Evolutionary conservation across 2,113 vertebrate genomes (phyloP).

Genomic region (Lampris megalopsis): DNA sequence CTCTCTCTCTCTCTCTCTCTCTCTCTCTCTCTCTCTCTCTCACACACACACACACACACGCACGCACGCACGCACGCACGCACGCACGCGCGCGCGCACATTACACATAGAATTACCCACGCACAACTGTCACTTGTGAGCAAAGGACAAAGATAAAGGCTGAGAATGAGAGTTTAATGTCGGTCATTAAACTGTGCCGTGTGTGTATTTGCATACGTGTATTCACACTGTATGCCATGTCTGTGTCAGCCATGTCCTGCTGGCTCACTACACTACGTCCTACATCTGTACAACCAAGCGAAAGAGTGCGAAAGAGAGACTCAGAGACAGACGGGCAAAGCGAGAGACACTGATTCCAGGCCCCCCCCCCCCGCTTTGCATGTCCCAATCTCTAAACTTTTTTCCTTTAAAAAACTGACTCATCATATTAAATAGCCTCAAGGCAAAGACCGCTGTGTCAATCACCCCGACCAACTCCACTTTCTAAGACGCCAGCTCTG

Average conservation of each 20-base stretch:
- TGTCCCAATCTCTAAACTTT: slow-evolving; percentile 39
- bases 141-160: slow-evolving; percentile 4
- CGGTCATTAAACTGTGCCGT: slow-evolving; percentile 32
- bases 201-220: not conserved
- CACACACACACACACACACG: no score
- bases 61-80: not conserved
- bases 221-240: not conserved
- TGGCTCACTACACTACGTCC: no score
- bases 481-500: slow-evolving; percentile 45
- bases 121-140: not conserved
- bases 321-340: not conserved
- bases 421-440: slow-evolving; percentile 1
- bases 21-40: no score
- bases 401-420: slow-evolving; percentile 4
- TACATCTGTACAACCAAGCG: not conserved
- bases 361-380: not conserved
- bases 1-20: no score
- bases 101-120: not conserved
- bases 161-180: slow-evolving; percentile 10
- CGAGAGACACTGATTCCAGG: not conserved
- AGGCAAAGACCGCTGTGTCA: slow-evolving; percentile 4
- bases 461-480: slow-evolving; percentile 13
- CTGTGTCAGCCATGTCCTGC: not conserved
- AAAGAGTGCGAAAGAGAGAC: not conserved
- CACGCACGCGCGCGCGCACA: no score